A percentile compares a stretch with the other conserved stretches of the same genome.
Evolutionary conservation across 2,888 invertebrate genomes (phyloP).

Genomic region (Plutella xylostella): DNA sequence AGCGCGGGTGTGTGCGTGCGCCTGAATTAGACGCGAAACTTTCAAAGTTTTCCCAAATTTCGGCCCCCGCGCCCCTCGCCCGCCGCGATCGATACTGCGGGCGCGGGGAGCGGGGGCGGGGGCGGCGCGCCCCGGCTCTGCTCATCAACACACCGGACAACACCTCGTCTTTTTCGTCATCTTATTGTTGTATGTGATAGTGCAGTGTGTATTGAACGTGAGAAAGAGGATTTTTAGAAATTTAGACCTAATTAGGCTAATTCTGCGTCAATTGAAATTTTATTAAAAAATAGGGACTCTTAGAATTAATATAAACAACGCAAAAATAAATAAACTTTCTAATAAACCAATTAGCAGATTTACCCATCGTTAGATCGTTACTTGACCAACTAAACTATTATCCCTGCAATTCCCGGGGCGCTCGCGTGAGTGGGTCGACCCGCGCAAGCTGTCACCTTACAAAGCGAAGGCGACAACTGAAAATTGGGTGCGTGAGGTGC

Average conservation of each 20-base stretch:
- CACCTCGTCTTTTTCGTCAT: slow-evolving; percentile 49
- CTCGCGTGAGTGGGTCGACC: slow-evolving; percentile 44
- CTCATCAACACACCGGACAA: slow-evolving; percentile 63
- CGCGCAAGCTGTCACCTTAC: slow-evolving; percentile 54
- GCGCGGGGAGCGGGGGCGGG: slow-evolving; percentile 32
- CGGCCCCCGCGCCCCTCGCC: slow-evolving; percentile 44
- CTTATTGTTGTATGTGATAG: too few relatives aligned
- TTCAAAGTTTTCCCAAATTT: slow-evolving; percentile 71
- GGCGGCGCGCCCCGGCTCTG: slow-evolving; percentile 45
- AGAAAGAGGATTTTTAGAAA: too few relatives aligned
- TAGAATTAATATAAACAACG: too few relatives aligned
- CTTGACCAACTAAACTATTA: too few relatives aligned
- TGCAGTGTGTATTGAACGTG: too few relatives aligned
- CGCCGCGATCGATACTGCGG: slow-evolving; percentile 56
- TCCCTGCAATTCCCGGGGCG: slow-evolving; percentile 21
- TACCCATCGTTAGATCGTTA: too few relatives aligned
- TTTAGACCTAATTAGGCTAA: too few relatives aligned
- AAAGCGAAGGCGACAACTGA: slow-evolving; percentile 60
- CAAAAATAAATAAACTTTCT: too few relatives aligned
- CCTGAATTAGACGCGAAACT: slow-evolving; percentile 71
- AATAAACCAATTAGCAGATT: too few relatives aligned
- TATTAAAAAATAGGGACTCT: too few relatives aligned
- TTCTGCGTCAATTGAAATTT: too few relatives aligned
- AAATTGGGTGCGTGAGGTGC: slow-evolving; percentile 62
- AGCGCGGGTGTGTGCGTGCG: slow-evolving; percentile 65